Base-by-base conservation (phyloP, 1,140 invertebrate species). In the Luehdorfia chinensis region DNA sequence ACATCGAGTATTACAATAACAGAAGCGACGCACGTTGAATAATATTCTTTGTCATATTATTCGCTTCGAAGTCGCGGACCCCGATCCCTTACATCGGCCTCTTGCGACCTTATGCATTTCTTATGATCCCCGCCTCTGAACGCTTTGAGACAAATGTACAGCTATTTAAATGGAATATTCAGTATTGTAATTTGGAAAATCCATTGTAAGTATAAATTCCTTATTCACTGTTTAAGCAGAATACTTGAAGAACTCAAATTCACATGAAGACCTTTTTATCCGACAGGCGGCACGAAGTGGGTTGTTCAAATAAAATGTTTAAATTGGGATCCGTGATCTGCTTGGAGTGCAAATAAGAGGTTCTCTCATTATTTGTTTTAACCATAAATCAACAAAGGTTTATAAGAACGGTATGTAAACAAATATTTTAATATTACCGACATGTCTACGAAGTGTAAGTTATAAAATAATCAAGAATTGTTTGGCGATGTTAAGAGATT, bases 101-200 rank as follows among this genome's bases (percentile, higher is more conserved):
- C 55, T 64, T 34, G 63, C 54, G 68, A 75, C 69, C 74, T 69
- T 71, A 74, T 83, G 73, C 71, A 83, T 77, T 75, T 67, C 59
- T 79, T 77, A 83, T 79, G 72, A 83, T 63, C 45, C 44, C 54
- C 49, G 43, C 36, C 61, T 71, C 57, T 19, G 58, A 75, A 78
- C 67, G 73, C 74, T 79, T 78, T 72, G 66, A 76, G 70, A 75
- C 66, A 76, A 83, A 78, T 83, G 70, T 76, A 67, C 59, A 60
- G 74, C 73, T 73, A 74, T 77, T 79, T 79, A 70, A 71, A 83
- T 79, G 51, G 78, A 83, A 79, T 83, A 79, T 83, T 83, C 70
- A 79, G 70, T 68, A 73, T 66, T 70, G 71, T 77, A 74, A 66
- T 67, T 78, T 73, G 66, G 66, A 69, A 62, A 59, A 73, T 77